Evolutionary conservation across 2,797 vertebrate genomes (phyloP).

Genomic region (Limnodromus scolopaceus): DNA sequence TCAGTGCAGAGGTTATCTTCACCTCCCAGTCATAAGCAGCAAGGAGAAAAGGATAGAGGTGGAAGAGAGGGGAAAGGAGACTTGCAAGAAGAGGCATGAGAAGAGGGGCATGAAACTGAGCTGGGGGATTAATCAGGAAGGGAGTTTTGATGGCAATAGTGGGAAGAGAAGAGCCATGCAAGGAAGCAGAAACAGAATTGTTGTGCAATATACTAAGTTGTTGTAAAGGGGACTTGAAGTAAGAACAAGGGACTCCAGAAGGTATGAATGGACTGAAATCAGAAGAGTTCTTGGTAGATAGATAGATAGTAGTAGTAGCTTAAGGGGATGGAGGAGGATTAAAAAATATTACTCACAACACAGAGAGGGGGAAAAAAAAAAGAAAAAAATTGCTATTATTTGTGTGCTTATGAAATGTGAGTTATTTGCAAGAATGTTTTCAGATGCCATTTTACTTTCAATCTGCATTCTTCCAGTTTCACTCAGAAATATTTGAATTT

Average conservation of each 20-base stretch:
- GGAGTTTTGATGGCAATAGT: background rate
- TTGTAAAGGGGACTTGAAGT: background rate
- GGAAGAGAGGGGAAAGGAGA: background rate
- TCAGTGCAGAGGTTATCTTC: background rate
- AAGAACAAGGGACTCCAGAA: background rate
- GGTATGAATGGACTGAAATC: background rate
- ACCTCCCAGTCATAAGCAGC: background rate
- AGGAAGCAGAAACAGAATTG: background rate
- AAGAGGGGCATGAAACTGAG: background rate
- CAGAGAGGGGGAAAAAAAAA: too few relatives aligned
- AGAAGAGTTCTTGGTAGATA: background rate
- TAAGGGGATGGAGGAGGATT: background rate
- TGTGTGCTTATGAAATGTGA: background rate
- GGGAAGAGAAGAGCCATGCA: background rate
- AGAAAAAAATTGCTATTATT: background rate
- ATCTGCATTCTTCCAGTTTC: background rate
- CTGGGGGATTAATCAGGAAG: background rate
- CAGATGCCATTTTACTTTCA: background rate
- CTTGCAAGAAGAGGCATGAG: background rate
- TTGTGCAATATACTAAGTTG: background rate
- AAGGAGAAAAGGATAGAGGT: background rate
- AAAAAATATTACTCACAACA: background rate
- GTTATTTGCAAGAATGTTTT: background rate
- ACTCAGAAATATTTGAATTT: background rate
- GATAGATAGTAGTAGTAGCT: background rate